Evolutionary conservation across 2,113 vertebrate species (phyloP).

Genomic region (Aythya baeri): DNA sequence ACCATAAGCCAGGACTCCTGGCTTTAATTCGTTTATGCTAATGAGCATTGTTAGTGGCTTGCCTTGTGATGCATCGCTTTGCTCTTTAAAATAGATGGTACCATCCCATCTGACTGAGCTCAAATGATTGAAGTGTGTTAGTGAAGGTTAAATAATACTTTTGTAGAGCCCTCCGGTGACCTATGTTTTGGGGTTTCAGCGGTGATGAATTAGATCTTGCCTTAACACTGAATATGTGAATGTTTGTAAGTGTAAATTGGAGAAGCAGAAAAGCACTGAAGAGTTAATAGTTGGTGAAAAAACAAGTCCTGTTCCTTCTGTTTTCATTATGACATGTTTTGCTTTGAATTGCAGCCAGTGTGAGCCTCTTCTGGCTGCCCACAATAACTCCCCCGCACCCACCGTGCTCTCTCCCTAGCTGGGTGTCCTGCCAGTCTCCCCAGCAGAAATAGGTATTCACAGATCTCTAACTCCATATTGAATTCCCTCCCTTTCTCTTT

Average conservation of each 20-base stretch:
- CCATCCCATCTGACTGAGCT: background rate
- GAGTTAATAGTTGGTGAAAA: background rate
- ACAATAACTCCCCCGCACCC: background rate
- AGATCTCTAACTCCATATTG: background rate
- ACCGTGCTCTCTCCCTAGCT: fast-evolving
- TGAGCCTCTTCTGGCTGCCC: background rate
- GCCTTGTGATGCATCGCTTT: background rate
- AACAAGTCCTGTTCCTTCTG: background rate
- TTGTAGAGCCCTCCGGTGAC: fast-evolving
- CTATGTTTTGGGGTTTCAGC: background rate
- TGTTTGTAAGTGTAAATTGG: background rate
- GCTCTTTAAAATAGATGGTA: background rate
- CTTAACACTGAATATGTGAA: background rate
- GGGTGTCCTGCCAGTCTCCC: background rate
- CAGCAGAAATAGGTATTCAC: background rate
- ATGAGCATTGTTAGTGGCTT: background rate
- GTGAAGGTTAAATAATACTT: background rate
- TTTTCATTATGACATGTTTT: background rate
- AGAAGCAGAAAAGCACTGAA: background rate
- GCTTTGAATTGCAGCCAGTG: background rate
- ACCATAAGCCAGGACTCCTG: background rate
- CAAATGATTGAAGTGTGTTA: background rate
- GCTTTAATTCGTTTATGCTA: background rate
- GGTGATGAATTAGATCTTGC: background rate
- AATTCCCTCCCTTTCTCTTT: background rate